A percentile compares a stretch with the other conserved stretches of the same genome.
phyloP scores from a whole-genome alignment of 2,888 invertebrate species.

The Sisyra nigra region DNA sequence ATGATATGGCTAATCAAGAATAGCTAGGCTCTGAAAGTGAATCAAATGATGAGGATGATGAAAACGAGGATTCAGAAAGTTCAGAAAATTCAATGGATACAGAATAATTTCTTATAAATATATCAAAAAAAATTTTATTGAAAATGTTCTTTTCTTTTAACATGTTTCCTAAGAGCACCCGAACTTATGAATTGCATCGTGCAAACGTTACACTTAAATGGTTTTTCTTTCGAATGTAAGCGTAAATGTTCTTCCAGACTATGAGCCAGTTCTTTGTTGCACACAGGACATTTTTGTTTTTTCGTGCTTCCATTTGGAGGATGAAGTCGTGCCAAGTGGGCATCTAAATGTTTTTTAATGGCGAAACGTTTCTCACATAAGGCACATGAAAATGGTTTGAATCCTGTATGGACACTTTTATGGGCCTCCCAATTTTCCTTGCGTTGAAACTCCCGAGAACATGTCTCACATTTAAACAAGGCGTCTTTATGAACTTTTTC shows the following conservation, averaged over 20 bases:
- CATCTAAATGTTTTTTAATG: constrained; percentile 24
- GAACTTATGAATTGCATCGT: constrained; percentile 23
- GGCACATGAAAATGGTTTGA: constrained; percentile 22
- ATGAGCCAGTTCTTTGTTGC: constrained; percentile 21
- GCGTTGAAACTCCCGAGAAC: constrained; percentile 24
- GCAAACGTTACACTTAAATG: constrained; percentile 23
- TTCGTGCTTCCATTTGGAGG: constrained; percentile 19
- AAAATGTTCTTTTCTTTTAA: constrained; percentile 21
- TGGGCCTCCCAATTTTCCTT: constrained; percentile 26
- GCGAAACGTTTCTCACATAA: constrained; percentile 23
- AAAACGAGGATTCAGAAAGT: constrained; percentile 22
- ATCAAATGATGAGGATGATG: constrained; percentile 22
- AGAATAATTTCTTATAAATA: constrained; percentile 11
- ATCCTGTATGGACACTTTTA: constrained; percentile 22
- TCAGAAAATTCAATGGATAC: constrained; percentile 15
- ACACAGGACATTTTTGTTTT: constrained; percentile 22
- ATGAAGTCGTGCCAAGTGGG: constrained; percentile 22
- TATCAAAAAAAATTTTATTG: constrained; percentile 1
- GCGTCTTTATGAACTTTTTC: constrained; percentile 22
- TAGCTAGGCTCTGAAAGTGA: constrained; percentile 63
- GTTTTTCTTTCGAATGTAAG: constrained; percentile 23
- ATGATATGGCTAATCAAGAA: constrained; percentile 46
- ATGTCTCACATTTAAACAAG: constrained; percentile 21
- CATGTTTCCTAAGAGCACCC: constrained; percentile 23
- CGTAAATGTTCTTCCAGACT: constrained; percentile 25